Base-by-base conservation (phyloP, 2,888 invertebrate genomes). In the Plusia festucae region DNA sequence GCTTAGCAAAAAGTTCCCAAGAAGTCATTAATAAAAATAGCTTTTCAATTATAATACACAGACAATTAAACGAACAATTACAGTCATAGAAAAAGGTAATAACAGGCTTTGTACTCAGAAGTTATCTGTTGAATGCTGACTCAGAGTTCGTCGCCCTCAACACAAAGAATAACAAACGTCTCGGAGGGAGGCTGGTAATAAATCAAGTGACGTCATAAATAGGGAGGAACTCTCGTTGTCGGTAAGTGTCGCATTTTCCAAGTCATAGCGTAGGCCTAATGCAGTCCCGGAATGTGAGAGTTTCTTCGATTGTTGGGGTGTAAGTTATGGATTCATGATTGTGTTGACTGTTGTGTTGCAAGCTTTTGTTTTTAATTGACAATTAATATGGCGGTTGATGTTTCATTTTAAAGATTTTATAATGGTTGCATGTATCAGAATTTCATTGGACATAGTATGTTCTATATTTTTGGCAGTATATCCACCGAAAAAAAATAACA, bases 161-260 rank as follows among this genome's bases (percentile, higher is more conserved):
- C 68, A 85, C 85, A 84, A 86, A 85, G 86, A 86, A 87, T 86
- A 87, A 87, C 85, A 84, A 85, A 76, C 79, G 81, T 78, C 79
- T 79, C 13, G 66, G 70, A 74, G 85, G 82, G 83, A 81, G 79
- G 78, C 75, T 55, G 70, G 81, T 81, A 77, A 87, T 87, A 87
- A 87, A 87, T 87, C 87, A 87, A 82, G 79, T 82, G 80, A 84
- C 84, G 86, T 87, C 87, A 87, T 87, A 87, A 86, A 87, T 87
- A 83, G 85, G 85, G 79, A 85, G 84, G 77, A 79, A 76, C 61
- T 76, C 73, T 76, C 73, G 58, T 76, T 73, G 73, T 76, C 73
- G 73, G 85, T 85, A 87, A 87, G 87, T 87, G 88, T 87, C 87
- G 85, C 88, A 84, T 87, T 87, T 87, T 87, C 87, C 88, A 83